A percentile compares a stretch with the other conserved stretches of the same genome.
Evolutionary conservation across 64 coral and sea anemone species (phyloP).

Genomic region (Acropora tenuis): DNA sequence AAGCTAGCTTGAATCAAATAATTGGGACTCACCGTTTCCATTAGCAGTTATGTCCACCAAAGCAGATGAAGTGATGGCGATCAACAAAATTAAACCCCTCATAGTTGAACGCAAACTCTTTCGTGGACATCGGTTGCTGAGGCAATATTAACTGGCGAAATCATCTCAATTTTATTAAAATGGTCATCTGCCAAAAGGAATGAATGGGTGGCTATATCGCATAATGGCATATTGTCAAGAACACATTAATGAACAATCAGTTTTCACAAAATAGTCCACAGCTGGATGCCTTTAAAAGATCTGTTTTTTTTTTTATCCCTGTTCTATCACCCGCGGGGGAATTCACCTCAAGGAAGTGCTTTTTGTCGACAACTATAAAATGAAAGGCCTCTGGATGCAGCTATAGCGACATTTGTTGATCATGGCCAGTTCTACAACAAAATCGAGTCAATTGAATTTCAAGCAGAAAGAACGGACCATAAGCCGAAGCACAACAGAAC

Average conservation of each 20-base stretch:
- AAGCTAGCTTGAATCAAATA: not conserved
- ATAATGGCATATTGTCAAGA: not conserved
- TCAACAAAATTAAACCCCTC: not conserved
- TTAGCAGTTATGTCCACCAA: not conserved
- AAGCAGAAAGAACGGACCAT: no score
- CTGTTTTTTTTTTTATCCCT: not conserved
- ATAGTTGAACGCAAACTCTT: not conserved
- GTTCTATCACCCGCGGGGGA: not conserved
- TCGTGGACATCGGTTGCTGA: not conserved
- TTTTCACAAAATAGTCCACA: not conserved
- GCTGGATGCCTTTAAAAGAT: not conserved
- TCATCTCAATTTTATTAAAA: not conserved
- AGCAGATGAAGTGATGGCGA: not conserved
- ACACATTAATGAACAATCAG: not conserved
- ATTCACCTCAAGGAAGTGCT: not conserved
- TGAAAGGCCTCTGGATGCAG: no score
- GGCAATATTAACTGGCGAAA: not conserved
- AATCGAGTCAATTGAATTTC: no score
- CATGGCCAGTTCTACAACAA: no score
- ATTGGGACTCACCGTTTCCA: not conserved
- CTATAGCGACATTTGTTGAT: no score
- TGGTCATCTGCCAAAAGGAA: not conserved
- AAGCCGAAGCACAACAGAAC: no score
- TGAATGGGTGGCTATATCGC: not conserved
- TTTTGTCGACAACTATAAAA: not conserved